phyloP scores from a whole-genome alignment of 30 jellyfish, hydroid and myxozoan genomes.

The Hydractinia symbiolongicarpus region DNA sequence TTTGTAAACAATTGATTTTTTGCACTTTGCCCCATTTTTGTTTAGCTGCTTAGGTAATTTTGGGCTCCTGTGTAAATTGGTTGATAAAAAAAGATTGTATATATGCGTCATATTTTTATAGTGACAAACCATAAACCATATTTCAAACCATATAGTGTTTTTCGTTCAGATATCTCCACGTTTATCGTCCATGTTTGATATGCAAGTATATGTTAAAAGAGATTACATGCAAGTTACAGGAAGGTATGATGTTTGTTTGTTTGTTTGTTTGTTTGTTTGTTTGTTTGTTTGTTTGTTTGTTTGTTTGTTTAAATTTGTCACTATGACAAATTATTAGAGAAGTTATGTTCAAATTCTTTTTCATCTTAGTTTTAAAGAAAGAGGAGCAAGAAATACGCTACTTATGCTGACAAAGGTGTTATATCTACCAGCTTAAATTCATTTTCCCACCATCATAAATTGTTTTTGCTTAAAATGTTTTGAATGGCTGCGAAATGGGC shows the following conservation, averaged over 20 bases:
- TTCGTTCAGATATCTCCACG: constrained; percentile 63
- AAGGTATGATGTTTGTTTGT: constrained; percentile 48
- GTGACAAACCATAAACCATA: too few species aligned
- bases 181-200: constrained; percentile 64
- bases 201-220: constrained; percentile 76
- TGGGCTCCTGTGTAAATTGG: too few species aligned
- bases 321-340: too few species aligned
- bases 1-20: too few species aligned
- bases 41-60: too few species aligned
- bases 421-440: background rate
- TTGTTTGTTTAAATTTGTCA: background rate
- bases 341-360: too few species aligned
- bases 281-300: background rate
- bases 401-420: constrained; percentile 64
- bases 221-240: constrained; percentile 99
- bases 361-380: constrained; percentile 74
- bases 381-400: constrained; percentile 93
- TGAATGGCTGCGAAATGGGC: too few species aligned
- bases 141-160: background rate
- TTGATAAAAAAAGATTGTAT: too few species aligned
- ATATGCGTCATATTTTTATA: too few species aligned
- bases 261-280: too few species aligned
- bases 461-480: background rate
- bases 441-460: background rate
- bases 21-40: too few species aligned